phyloP scores from a whole-genome alignment of 2,888 invertebrate species.

The Drosophila buzzatii region DNA sequence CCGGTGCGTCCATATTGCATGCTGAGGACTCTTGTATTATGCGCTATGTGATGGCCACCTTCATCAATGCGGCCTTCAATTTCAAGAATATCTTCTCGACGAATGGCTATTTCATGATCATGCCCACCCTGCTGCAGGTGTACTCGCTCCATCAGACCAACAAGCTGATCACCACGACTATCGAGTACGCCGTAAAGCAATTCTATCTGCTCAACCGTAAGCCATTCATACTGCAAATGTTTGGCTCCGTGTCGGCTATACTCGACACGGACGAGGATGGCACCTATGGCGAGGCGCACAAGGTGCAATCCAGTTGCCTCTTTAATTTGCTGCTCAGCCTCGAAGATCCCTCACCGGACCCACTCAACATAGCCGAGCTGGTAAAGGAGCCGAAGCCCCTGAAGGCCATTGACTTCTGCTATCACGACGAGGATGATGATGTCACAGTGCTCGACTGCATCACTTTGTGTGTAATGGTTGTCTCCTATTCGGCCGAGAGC shows the following conservation, averaged over 20 bases:
- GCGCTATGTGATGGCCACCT: conserved; percentile 97
- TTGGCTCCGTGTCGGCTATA: conserved; percentile 98
- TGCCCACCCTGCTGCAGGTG: conserved; percentile 98
- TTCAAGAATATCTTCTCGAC: conserved; percentile 99
- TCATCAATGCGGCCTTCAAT: conserved; percentile 98
- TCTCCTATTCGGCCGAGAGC: conserved; percentile 98
- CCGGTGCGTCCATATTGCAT: conserved; percentile 97
- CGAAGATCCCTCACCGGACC: conserved; percentile 97
- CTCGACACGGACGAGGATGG: conserved; percentile 96
- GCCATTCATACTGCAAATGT: conserved; percentile 99
- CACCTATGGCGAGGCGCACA: conserved; percentile 95
- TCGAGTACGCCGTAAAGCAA: conserved; percentile 99
- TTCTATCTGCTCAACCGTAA: conserved; percentile 99
- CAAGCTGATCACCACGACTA: conserved; percentile 96
- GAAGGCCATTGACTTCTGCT: conserved; percentile 98
- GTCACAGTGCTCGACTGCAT: conserved; percentile 98
- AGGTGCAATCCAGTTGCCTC: conserved; percentile 95
- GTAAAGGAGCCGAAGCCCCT: conserved; percentile 96
- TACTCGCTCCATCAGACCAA: conserved; percentile 99
- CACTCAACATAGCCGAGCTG: conserved; percentile 95
- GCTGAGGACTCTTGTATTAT: conserved; percentile 98
- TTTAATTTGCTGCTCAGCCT: conserved; percentile 96
- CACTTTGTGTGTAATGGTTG: conserved; percentile 99
- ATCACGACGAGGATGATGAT: conserved; percentile 98
- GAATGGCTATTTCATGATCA: conserved; percentile 98